Conservation (phyloP, 2,113 vertebrate genomes). For the Bujurquina vittata region DNA sequence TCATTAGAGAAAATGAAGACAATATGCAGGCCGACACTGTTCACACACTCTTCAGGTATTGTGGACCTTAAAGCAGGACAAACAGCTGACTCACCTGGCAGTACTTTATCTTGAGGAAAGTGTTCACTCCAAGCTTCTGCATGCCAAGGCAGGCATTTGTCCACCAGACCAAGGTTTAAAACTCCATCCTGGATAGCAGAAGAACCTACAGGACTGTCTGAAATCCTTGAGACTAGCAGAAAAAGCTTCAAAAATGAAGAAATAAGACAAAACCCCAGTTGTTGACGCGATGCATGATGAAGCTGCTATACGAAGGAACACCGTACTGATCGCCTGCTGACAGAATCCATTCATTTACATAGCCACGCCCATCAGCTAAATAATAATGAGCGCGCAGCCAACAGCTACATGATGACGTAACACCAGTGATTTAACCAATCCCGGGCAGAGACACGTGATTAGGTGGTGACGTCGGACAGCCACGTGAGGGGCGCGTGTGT, state of each 20-base stretch:
- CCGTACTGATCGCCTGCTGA: not conserved
- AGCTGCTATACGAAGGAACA: not conserved
- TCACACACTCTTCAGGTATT: not conserved
- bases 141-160: not conserved
- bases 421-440: conserved; percentile 28
- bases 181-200: not conserved
- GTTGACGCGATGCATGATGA: not conserved
- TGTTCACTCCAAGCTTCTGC: not conserved
- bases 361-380: conserved; percentile 16
- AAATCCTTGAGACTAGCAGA: not conserved
- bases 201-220: not conserved
- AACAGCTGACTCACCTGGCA: conserved; percentile 23
- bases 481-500: conserved; percentile 46
- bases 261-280: not conserved
- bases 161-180: not conserved
- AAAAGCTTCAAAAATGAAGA: not conserved
- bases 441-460: conserved; percentile 52
- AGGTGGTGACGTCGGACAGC: conserved; percentile 12
- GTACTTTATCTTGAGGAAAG: not conserved
- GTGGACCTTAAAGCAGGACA: not conserved
- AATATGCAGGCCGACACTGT: not conserved
- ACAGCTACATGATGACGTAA: conserved; percentile 21
- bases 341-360: conserved; percentile 35
- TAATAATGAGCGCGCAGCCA: conserved; percentile 5
- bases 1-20: not conserved